Evolutionary conservation across 2,797 vertebrate species (phyloP).

Genomic region (Squalus acanthias): DNA sequence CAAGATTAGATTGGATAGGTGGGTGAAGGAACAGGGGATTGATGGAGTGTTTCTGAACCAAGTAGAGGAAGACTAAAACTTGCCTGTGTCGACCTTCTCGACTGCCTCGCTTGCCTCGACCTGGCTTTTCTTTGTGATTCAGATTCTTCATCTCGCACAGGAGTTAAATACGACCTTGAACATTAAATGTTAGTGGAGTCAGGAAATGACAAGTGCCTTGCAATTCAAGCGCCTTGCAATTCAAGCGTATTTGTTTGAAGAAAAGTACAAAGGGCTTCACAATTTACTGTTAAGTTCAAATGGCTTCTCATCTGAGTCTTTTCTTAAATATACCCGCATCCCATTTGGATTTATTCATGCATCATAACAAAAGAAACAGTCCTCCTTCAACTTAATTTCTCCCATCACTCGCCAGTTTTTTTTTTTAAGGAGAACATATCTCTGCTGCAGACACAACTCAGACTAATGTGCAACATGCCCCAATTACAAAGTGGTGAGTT

Average conservation of each 20-base stretch:
- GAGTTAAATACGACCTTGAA: slow-evolving; percentile 91
- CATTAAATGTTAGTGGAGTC: neutral
- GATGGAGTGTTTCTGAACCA: neutral
- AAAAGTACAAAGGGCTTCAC: neutral
- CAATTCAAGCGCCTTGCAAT: neutral
- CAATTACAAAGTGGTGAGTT: neutral
- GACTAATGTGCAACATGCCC: neutral
- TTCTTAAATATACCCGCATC: neutral
- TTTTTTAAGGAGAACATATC: neutral
- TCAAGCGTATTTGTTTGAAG: neutral
- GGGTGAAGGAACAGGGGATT: neutral
- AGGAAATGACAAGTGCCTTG: neutral
- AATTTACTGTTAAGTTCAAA: neutral
- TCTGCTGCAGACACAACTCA: neutral
- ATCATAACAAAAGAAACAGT: neutral
- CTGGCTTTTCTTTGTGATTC: slow-evolving; percentile 97
- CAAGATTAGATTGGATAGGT: neutral
- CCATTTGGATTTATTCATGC: neutral
- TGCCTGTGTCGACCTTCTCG: slow-evolving; percentile 94
- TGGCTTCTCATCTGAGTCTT: neutral
- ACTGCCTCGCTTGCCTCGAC: slow-evolving; percentile 94
- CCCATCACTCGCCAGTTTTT: neutral
- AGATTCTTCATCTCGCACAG: slow-evolving; percentile 93
- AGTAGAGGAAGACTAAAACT: slow-evolving; percentile 32
- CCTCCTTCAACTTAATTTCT: neutral